Evolutionary conservation across 2,888 invertebrate species (phyloP).

Genomic region (Prenolepis imparis): DNA sequence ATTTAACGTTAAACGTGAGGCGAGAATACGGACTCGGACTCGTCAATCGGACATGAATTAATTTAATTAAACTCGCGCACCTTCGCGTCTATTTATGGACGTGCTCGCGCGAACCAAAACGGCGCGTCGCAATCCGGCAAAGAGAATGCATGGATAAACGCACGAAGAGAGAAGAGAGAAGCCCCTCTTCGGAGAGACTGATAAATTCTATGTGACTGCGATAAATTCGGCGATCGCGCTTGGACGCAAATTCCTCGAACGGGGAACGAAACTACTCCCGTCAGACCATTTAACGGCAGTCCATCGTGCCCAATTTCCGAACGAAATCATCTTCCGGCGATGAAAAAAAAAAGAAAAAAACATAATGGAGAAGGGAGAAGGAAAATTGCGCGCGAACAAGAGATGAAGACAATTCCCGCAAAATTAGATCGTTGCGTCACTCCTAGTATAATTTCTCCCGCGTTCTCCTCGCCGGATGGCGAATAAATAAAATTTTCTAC

Average conservation of each 20-base stretch:
- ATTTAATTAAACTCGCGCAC: slow-evolving; percentile 40
- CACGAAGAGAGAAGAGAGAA: slow-evolving; percentile 35
- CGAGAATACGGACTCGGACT: slow-evolving; percentile 23
- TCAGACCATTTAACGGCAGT: slow-evolving; percentile 49
- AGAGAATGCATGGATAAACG: slow-evolving; percentile 43
- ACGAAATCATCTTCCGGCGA: slow-evolving; percentile 45
- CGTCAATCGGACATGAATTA: slow-evolving; percentile 42
- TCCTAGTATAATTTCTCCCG: slow-evolving; percentile 11
- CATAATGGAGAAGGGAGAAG: background rate
- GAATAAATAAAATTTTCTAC: slow-evolving; percentile 20
- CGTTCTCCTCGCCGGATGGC: background rate
- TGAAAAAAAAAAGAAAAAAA: slow-evolving; percentile 5
- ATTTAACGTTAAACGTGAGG: slow-evolving; percentile 17
- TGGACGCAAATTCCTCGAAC: slow-evolving; percentile 33
- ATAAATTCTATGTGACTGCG: slow-evolving; percentile 5
- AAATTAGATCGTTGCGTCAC: slow-evolving; percentile 42
- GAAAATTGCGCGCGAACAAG: slow-evolving; percentile 10
- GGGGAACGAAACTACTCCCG: slow-evolving; percentile 46
- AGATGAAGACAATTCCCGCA: slow-evolving; percentile 28
- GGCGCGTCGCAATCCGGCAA: slow-evolving; percentile 12
- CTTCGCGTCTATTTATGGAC: slow-evolving; percentile 33
- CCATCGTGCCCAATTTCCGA: slow-evolving; percentile 48
- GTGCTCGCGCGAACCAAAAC: slow-evolving; percentile 35
- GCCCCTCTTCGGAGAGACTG: slow-evolving; percentile 2
- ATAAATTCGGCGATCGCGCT: slow-evolving; percentile 45